phyloP scores from a whole-genome alignment of 2,113 vertebrate genomes.

The Rhabdomys dilectus region DNA sequence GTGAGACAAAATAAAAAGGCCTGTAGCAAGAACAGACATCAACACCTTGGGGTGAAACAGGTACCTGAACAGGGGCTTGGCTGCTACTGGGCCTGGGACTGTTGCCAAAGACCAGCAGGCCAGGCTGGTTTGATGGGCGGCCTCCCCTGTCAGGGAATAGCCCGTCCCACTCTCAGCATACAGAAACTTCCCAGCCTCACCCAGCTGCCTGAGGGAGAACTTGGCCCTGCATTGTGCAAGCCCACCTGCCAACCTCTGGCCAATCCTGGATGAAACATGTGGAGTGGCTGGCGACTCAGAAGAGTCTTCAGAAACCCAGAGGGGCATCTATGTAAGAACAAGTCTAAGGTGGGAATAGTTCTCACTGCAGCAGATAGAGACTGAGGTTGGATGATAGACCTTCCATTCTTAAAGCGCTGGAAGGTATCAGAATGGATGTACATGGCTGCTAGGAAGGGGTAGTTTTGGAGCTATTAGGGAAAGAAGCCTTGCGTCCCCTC shows the following conservation, averaged over 20 bases:
- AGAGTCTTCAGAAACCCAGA: not conserved
- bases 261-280: not conserved
- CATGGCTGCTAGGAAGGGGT: not conserved
- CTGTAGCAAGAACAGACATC: not conserved
- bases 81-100: constrained; percentile 28
- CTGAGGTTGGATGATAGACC: not conserved
- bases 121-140: constrained; percentile 66
- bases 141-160: constrained; percentile 35
- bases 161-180: constrained; percentile 51
- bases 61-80: not conserved
- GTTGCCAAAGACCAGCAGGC: constrained; percentile 67
- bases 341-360: not conserved
- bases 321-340: not conserved
- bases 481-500: not conserved
- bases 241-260: constrained; percentile 14
- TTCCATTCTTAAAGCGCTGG: not conserved
- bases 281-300: not conserved
- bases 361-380: not conserved
- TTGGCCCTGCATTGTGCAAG: not conserved
- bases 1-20: constrained; percentile 33
- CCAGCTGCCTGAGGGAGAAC: constrained; percentile 40
- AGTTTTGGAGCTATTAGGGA: not conserved
- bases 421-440: not conserved
- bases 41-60: not conserved
- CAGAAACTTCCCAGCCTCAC: constrained; percentile 69